Evolutionary conservation across 2,888 invertebrate species (phyloP), one percentile per base, ranked within the genome.

Genomic region (Sinelater perroti): DNA sequence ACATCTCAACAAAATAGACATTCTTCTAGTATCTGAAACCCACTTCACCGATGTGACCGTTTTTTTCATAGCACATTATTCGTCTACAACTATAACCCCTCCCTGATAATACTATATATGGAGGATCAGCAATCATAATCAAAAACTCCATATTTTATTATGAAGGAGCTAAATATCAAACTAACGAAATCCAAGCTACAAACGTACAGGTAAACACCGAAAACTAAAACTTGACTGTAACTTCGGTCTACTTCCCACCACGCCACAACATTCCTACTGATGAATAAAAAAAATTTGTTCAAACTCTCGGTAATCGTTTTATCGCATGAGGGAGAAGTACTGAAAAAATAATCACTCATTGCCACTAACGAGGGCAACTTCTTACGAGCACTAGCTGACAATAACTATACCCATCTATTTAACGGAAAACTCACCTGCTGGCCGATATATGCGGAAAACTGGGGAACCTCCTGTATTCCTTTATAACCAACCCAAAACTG

Each of bases 271-370:
- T 31, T 5, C 33, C 31, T 6, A 14, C 16, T 17, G n/a, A 46
- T 13, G 31, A 30, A 36, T 49, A 33, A n/a, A 24, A 49, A 17
- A 3, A 20, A 13, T 49, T 56, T 24, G 58, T 67, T 6, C 26
- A 59, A 14, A 53, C 42, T 1, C 44, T 67, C 13, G 61, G 62
- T 1, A 24, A 45, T 2, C 40, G 50, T 17, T 65, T 62, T 17
- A 46, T 67, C 1, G 61, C 59, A 14, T 62, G 58, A 1, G 63
- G 56, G 2, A 56, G n/a, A n/a, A n/a, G n/a, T n/a, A 67, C 8
- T 66, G 52, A 16, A 64, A 67, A 10, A 21, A 24, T n/a, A 13
- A 20, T 30, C 46, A 46, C 8, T 46, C 28, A 46, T 18, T 31
- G 20, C 46, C 11, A 46, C 28, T 30, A 46, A 46, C 18, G 20